A percentile compares a stretch with the other conserved stretches of the same genome.
These are phyloP conservation scores for Hypanus sabinus DNA, from an alignment of 2,113 vertebrate genomes.

Conservation along the genomic window DNA sequence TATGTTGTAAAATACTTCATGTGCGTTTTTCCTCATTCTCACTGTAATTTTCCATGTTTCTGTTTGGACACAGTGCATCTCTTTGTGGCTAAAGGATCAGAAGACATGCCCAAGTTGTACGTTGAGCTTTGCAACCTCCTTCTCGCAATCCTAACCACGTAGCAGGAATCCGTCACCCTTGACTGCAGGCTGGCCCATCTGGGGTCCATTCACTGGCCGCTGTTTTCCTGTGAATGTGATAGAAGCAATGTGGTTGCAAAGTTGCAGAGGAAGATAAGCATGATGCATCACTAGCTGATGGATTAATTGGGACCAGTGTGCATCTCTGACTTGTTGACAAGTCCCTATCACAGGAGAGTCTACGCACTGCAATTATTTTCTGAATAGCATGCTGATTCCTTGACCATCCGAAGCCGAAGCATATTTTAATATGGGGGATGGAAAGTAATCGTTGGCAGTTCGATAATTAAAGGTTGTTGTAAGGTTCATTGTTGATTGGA, in stretches of 20 bases:
- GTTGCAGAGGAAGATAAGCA: neutral
- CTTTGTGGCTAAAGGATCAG: slow-evolving; percentile 28
- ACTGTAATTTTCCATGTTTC: neutral
- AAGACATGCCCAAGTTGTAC: slow-evolving; percentile 29
- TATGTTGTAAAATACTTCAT: no score
- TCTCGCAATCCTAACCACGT: neutral
- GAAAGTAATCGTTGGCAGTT: neutral
- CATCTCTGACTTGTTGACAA: neutral
- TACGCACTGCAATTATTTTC: slow-evolving; percentile 4
- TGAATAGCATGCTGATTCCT: neutral
- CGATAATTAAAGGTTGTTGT: neutral
- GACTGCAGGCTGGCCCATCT: neutral
- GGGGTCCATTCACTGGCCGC: neutral
- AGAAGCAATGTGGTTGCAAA: neutral
- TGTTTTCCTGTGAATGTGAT: neutral
- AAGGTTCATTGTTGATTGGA: neutral
- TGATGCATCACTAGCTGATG: neutral
- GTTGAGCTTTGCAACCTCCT: slow-evolving; percentile 7
- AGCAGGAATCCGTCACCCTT: neutral
- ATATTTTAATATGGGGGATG: neutral
- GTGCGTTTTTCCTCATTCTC: neutral
- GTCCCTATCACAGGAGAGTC: neutral
- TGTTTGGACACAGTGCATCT: slow-evolving; percentile 10
- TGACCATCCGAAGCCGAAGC: neutral
- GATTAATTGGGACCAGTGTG: neutral